These are phyloP conservation scores for Xiphophorus maculatus DNA, from an alignment of 2,113 vertebrate genomes.

Conservation along the genomic window DNA sequence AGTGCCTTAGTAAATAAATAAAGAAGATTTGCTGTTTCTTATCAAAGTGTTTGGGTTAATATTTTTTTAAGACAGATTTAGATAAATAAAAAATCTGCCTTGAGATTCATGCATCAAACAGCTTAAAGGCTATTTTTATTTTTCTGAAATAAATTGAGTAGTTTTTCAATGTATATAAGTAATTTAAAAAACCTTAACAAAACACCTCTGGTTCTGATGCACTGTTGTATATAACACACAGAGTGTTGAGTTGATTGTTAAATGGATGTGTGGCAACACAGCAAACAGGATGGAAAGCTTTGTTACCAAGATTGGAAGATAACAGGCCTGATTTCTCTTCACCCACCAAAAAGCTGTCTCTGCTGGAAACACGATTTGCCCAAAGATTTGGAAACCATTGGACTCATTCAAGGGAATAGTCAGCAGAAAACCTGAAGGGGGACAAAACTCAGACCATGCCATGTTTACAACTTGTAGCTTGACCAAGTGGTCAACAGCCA, in stretches of 20 bases:
- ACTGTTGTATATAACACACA: background rate
- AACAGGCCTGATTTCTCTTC: too few species aligned
- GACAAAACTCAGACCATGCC: background rate
- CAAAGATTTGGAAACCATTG: too few species aligned
- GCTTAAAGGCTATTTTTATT: background rate
- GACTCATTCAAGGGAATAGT: background rate
- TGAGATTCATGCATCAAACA: background rate
- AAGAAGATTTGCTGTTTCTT: background rate
- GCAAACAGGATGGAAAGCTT: too few species aligned
- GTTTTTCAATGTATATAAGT: background rate
- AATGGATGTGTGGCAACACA: too few species aligned
- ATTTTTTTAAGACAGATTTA: background rate
- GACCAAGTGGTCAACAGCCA: background rate
- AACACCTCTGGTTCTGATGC: too few species aligned
- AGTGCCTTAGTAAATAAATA: background rate
- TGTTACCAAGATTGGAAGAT: too few species aligned
- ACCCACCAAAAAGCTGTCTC: too few species aligned
- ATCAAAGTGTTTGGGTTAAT: background rate
- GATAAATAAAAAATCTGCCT: background rate
- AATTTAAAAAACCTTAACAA: background rate
- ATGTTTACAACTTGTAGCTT: background rate
- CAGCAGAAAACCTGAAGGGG: background rate
- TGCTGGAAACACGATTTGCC: too few species aligned
- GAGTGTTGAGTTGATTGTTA: too few species aligned
- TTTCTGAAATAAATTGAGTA: too few species aligned